phyloP scores from a whole-genome alignment of 2,797 vertebrate species.

The Lacerta bilineata region DNA sequence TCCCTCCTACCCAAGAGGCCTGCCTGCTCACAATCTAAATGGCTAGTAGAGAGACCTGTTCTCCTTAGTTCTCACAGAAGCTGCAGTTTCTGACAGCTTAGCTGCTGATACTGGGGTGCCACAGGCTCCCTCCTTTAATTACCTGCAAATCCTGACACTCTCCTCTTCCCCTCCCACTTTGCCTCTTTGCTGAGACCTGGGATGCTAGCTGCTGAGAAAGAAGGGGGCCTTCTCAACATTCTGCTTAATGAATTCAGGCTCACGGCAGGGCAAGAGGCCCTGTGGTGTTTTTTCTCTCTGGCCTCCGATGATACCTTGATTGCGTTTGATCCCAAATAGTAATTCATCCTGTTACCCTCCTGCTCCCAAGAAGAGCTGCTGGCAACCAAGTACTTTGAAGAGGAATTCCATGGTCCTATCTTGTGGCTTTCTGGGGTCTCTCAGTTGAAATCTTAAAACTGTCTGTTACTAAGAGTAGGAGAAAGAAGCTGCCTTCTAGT shows the following conservation, averaged over 20 bases:
- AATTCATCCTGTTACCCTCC: slow-evolving; percentile 37
- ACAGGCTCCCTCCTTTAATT: too few species aligned
- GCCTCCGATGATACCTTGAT: slow-evolving; percentile 42
- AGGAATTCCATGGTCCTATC: slow-evolving; percentile 52
- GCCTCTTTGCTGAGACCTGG: slow-evolving; percentile 59
- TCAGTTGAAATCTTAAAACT: slow-evolving; percentile 28
- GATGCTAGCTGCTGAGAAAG: slow-evolving; percentile 45
- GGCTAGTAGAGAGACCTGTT: slow-evolving; percentile 81
- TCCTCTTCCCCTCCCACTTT: slow-evolving; percentile 64
- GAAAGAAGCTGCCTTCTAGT: not conserved
- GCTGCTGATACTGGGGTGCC: not conserved
- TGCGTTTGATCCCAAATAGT: slow-evolving; percentile 48
- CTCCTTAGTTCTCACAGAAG: slow-evolving; percentile 80
- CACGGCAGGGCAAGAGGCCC: slow-evolving; percentile 31
- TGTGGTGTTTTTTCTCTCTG: slow-evolving; percentile 54
- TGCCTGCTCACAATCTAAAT: slow-evolving; percentile 81
- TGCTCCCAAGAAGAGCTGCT: slow-evolving; percentile 64
- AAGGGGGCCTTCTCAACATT: slow-evolving; percentile 25
- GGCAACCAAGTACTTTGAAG: slow-evolving; percentile 58
- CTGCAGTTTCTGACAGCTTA: slow-evolving; percentile 51
- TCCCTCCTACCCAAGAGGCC: slow-evolving; percentile 68
- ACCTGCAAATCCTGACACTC: not conserved
- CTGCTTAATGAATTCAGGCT: slow-evolving; percentile 14
- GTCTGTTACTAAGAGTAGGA: not conserved
- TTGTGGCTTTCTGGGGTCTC: slow-evolving; percentile 58